A percentile compares a stretch with the other conserved stretches of the same genome.
Conservation (phyloP, 37 sponge, comb jelly and placozoan genomes). For the Axinella damicornis region DNA sequence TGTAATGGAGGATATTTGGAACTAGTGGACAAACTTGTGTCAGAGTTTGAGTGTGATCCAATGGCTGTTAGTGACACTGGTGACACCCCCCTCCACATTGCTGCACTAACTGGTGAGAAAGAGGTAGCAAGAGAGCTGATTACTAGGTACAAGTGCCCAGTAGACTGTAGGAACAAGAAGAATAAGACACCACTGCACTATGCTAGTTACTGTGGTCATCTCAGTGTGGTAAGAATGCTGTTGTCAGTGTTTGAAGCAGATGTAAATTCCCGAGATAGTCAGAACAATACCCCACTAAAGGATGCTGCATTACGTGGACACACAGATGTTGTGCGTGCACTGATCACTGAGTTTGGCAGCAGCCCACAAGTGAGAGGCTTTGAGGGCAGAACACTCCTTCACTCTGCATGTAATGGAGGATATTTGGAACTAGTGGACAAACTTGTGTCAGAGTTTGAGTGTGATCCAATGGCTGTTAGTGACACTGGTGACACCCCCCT, state of each 20-base stretch:
- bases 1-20: not conserved
- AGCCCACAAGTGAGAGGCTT: slow-evolving; percentile 9
- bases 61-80: slow-evolving; percentile 30
- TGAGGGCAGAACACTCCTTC: slow-evolving; percentile 12
- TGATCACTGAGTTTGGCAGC: slow-evolving; percentile 41
- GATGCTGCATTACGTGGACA: slow-evolving; percentile 12
- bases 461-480: slow-evolving; percentile 13
- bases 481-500: not conserved
- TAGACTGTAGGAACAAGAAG: not conserved
- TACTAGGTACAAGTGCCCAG: not conserved
- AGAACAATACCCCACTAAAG: not conserved
- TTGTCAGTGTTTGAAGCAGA: not conserved
- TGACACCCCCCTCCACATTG: not conserved
- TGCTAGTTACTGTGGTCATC: too few species aligned
- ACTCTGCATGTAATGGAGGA: not conserved
- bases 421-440: not conserved
- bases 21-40: not conserved
- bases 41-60: not conserved
- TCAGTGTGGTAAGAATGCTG: not conserved
- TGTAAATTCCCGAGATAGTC: not conserved
- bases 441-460: not conserved
- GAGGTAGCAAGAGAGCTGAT: not conserved
- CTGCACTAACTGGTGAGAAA: not conserved
- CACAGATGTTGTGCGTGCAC: slow-evolving; percentile 2
- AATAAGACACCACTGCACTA: slow-evolving; percentile 4